phyloP scores from a whole-genome alignment of 1,140 invertebrate genomes.

The Heliconius congener region DNA sequence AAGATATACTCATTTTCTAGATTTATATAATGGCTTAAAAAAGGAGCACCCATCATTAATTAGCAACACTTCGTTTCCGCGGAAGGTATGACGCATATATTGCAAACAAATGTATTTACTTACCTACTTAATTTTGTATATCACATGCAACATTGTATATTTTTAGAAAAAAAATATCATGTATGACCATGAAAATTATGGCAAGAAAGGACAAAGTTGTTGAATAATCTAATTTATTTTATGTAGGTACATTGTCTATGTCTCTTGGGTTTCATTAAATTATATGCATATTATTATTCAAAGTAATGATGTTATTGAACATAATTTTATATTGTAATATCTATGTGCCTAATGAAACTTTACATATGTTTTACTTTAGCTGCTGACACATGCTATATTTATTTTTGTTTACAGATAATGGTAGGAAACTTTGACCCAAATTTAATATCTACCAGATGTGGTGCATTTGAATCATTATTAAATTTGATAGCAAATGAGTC shows the following conservation, averaged over 20 bases:
- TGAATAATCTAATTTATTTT: constrained; percentile 5
- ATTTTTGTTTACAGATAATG: constrained; percentile 76
- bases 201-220: neutral
- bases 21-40: constrained; percentile 84
- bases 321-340: neutral
- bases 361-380: constrained; percentile 10
- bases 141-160: neutral
- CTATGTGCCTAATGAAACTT: neutral
- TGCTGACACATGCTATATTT: constrained; percentile 23
- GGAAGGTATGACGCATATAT: constrained; percentile 81
- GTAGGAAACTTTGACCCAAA: constrained; percentile 89
- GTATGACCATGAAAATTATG: neutral
- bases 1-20: constrained; percentile 89
- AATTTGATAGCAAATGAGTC: constrained; percentile 83
- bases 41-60: constrained; percentile 84
- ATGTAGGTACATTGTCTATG: neutral
- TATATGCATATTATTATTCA: neutral
- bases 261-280: neutral
- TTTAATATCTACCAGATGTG: constrained; percentile 86
- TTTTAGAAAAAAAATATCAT: constrained; percentile 3
- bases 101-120: constrained; percentile 40
- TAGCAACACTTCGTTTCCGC: constrained; percentile 85
- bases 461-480: constrained; percentile 87
- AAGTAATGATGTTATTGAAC: neutral
- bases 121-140: neutral